A percentile compares a stretch with the other conserved stretches of the same genome.
phyloP scores from a whole-genome alignment of 2,888 invertebrate genomes.

The Amblyjoppa proteus region DNA sequence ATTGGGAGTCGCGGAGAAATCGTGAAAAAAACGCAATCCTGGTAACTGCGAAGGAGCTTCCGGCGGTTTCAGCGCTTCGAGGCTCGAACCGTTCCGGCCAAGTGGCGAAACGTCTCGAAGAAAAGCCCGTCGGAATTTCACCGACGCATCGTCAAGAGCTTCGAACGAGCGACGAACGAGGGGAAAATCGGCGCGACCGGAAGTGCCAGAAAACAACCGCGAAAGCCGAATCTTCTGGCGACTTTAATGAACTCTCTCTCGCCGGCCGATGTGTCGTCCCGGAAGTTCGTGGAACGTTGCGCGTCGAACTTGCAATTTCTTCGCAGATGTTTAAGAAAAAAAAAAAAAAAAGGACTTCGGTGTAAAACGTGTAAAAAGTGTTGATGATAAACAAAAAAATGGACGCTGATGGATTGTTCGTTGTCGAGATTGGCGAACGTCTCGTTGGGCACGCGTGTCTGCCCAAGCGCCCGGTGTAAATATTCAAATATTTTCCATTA shows the following conservation, averaged over 20 bases:
- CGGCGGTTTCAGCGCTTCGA: not conserved
- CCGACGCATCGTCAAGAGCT: not conserved
- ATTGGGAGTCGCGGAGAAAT: not conserved
- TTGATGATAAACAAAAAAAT: constrained; percentile 18
- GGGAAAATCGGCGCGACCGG: not conserved
- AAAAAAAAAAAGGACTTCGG: not conserved
- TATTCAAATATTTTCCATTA: constrained; percentile 84
- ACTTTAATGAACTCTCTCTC: not conserved
- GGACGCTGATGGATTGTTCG: constrained; percentile 40
- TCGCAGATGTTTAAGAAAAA: not conserved
- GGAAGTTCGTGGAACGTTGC: not conserved
- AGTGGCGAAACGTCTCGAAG: not conserved
- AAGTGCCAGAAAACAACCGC: not conserved
- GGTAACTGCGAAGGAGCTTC: not conserved
- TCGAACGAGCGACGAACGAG: not conserved
- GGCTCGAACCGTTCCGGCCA: not conserved
- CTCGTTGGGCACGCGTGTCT: constrained; percentile 29
- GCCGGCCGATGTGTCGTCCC: not conserved
- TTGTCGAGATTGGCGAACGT: constrained; percentile 37
- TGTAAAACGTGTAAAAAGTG: constrained; percentile 51
- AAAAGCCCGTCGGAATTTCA: not conserved
- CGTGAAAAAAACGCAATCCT: not conserved
- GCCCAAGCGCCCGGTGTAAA: constrained; percentile 75
- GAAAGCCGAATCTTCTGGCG: not conserved
- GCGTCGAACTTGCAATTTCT: constrained; percentile 10